phyloP scores from a whole-genome alignment of 1,140 invertebrate genomes.

The Antheraea pernyi region DNA sequence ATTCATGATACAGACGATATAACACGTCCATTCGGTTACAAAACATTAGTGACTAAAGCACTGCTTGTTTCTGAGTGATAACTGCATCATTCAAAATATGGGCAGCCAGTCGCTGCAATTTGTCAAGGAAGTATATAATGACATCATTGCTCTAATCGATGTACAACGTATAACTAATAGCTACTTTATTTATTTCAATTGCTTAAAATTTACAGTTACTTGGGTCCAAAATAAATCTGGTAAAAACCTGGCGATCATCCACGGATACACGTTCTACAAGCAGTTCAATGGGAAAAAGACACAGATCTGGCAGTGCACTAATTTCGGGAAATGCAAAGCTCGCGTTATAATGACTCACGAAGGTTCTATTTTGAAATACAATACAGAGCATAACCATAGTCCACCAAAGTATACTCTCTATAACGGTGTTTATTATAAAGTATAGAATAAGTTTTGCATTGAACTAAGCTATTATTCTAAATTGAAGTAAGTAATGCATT shows the following conservation, averaged over 20 bases:
- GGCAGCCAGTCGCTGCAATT: no score
- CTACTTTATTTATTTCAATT: no score
- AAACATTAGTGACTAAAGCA: no score
- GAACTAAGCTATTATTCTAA: no score
- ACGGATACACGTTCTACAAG: constrained; percentile 9
- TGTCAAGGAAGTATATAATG: no score
- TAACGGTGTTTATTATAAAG: constrained; percentile 12
- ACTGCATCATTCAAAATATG: no score
- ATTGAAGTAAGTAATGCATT: no score
- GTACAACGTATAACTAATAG: no score
- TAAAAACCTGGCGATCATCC: background rate
- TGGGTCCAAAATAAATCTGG: constrained; percentile 24
- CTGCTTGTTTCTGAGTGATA: no score
- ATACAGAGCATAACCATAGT: constrained; percentile 15
- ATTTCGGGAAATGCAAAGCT: constrained; percentile 7
- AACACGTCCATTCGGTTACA: no score
- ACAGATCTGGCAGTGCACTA: constrained; percentile 7
- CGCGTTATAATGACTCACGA: background rate
- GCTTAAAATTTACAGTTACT: constrained; percentile 22
- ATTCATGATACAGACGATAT: no score
- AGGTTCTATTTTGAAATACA: background rate
- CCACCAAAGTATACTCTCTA: background rate
- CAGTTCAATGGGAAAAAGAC: background rate
- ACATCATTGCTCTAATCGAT: no score
- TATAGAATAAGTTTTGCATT: background rate